Conservation (phyloP, 2,797 vertebrate genomes). For the Erithacus rubecula region DNA sequence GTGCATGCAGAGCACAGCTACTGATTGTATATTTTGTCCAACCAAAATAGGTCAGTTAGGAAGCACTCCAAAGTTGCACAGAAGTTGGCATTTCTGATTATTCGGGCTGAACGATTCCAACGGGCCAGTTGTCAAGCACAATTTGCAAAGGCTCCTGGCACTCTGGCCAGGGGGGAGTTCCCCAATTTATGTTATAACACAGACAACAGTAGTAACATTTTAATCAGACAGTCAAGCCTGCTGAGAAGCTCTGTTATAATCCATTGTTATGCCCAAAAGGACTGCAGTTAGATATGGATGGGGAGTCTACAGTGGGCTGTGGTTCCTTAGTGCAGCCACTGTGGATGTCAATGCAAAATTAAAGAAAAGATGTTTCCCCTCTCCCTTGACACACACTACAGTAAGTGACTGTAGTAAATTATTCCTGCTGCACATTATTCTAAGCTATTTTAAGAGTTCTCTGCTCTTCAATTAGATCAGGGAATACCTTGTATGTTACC, state of each 20-base stretch:
- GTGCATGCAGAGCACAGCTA: neutral
- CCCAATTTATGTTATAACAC: neutral
- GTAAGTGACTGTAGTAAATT: neutral
- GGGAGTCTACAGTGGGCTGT: neutral
- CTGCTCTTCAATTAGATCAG: neutral
- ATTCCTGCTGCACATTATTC: neutral
- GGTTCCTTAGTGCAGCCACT: neutral
- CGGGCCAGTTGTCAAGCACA: neutral
- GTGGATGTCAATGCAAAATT: neutral
- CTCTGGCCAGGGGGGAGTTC: neutral
- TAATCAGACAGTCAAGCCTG: neutral
- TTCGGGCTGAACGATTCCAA: neutral
- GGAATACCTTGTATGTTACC: neutral
- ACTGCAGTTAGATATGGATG: neutral
- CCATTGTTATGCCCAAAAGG: neutral
- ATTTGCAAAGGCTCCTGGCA: slow-evolving; percentile 12
- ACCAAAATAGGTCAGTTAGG: neutral
- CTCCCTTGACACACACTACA: neutral
- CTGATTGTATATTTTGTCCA: neutral
- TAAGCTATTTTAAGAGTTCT: neutral
- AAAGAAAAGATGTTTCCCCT: neutral
- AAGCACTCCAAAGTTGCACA: neutral
- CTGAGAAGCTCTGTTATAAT: slow-evolving; percentile 8
- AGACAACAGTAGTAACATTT: slow-evolving; percentile 38
- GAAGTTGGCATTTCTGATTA: slow-evolving; percentile 3